Evolutionary conservation across 2,797 vertebrate species (phyloP), one percentile per base, ranked within the genome.

Genomic region (Platalea minor): DNA sequence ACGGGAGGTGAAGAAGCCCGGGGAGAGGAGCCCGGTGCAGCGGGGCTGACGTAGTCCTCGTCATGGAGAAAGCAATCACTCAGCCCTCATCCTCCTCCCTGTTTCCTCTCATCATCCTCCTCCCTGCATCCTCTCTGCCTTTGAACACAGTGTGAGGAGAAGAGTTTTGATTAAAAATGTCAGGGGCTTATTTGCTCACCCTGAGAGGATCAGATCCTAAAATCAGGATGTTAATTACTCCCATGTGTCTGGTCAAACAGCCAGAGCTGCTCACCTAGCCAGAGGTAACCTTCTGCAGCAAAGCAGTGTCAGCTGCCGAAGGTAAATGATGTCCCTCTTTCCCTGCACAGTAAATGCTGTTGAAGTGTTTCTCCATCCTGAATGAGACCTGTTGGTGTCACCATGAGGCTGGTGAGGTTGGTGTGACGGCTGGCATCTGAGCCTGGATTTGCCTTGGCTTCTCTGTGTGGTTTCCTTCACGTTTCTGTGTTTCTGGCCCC

Each of bases 1-100:
- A 43, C 0, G 3, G 35, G 56, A 78, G 72, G 1, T 2, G 3
- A 29, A 60, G 54, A 37, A 37, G 18, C 2, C 21, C 2, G 2
- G 26, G 23, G 13, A 67, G 29, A 54, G 67, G 48, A 50, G 35
- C 43, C 56, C 1, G 0, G 5, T 26, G 80, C 51, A 43, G 37
- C 0, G 3, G 59, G 39, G 33, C 65, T 61, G 48, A 35, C 20
- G 0, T 28, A 7, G 31, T 26, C 74, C 37, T 70, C 14, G 0
- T 14, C 74, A 29, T 1, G 0, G 33, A 51, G 73, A 54, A 60
- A 33, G 45, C 68, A 70, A 21, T 57, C 56, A 1, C 51, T 24
- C 41, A 6, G 28, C 26, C 51, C 45, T 69, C 43, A 12, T 41
- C 53, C 59, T 65, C 39, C 68, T 61, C 63, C 33, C 41, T 14